Base-by-base conservation (phyloP, 1,140 invertebrate species). In the Lethrus apterus region DNA sequence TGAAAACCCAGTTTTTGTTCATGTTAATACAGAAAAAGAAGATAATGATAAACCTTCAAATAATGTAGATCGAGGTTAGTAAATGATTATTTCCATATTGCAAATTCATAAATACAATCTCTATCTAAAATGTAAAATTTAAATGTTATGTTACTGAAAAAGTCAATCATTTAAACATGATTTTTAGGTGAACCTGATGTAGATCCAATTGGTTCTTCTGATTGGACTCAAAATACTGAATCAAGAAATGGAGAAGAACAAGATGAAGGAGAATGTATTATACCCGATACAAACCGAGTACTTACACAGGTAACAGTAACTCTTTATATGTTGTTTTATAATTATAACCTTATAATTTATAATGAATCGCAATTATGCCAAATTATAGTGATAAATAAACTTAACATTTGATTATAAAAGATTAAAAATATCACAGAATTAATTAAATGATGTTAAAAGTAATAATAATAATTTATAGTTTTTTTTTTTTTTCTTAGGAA, bases 281-380 rank as follows among this genome's bases (percentile, higher is more conserved):
- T 77, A 29, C 74, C 74, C 0, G 75, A 77, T 55, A 76, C 73
- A 0, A 76, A 80, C 57, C 68, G 73, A 10, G 76, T 78, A 26
- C n/a, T 26, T 26, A 21, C 13, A 9, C 50, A 74, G 77, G 26
- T 74, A 76, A 1, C 75, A 78, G 48, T 76, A 74, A 53, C 76
- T n/a, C n/a, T n/a, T n/a, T n/a, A n/a, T n/a, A n/a, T n/a, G n/a
- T n/a, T n/a, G n/a, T n/a, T n/a, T n/a, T n/a, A n/a, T n/a, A n/a
- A n/a, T n/a, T n/a, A n/a, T n/a, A n/a, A n/a, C n/a, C n/a, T n/a
- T n/a, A n/a, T n/a, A n/a, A n/a, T n/a, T n/a, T n/a, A n/a, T n/a
- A n/a, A n/a, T n/a, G n/a, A n/a, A n/a, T n/a, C n/a, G n/a, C n/a
- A n/a, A n/a, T n/a, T n/a, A n/a, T n/a, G n/a, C n/a, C n/a, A n/a